Percentiles rank a stretch among this genome's conserved stretches.
These are phyloP conservation scores for Aleiodes sp. DNA, from an alignment of 1,140 invertebrate species.

Conservation along the genomic window DNA sequence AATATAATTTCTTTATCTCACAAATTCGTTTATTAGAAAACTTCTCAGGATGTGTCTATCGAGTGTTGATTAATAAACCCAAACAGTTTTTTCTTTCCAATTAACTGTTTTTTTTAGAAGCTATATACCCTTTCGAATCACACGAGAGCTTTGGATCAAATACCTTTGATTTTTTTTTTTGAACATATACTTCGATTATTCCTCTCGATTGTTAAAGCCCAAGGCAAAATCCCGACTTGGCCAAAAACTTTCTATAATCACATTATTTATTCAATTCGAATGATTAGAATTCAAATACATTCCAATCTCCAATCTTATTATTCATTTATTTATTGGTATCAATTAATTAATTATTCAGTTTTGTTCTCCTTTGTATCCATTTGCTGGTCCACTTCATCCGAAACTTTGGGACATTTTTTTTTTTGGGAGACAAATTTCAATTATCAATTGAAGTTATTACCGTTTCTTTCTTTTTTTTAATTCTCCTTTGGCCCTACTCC, in stretches of 20 bases:
- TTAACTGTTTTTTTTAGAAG: constrained; percentile 1
- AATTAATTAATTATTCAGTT: not conserved
- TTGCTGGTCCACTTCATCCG: not conserved
- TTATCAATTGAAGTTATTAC: not conserved
- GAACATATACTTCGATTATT: constrained; percentile 20
- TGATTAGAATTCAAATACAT: too few relatives aligned
- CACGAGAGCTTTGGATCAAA: not conserved
- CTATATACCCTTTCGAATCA: constrained; percentile 26
- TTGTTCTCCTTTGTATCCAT: not conserved
- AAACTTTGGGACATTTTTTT: not conserved
- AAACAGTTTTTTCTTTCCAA: not conserved
- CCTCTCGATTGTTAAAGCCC: constrained; percentile 19
- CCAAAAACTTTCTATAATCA: constrained; percentile 32
- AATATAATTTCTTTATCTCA: too few relatives aligned
- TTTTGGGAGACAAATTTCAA: not conserved
- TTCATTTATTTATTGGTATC: not conserved
- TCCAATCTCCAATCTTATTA: not conserved
- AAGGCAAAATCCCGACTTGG: constrained; percentile 24
- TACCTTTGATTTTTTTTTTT: not conserved
- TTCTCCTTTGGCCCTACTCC: not conserved
- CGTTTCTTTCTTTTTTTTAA: too few relatives aligned
- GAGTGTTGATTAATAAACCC: not conserved
- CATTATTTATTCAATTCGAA: constrained; percentile 24
- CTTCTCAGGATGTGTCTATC: too few relatives aligned
- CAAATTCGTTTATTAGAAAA: too few relatives aligned